Evolutionary conservation across 92 coral and sea anemone genomes (phyloP).

Genomic region (Porites lobata): DNA sequence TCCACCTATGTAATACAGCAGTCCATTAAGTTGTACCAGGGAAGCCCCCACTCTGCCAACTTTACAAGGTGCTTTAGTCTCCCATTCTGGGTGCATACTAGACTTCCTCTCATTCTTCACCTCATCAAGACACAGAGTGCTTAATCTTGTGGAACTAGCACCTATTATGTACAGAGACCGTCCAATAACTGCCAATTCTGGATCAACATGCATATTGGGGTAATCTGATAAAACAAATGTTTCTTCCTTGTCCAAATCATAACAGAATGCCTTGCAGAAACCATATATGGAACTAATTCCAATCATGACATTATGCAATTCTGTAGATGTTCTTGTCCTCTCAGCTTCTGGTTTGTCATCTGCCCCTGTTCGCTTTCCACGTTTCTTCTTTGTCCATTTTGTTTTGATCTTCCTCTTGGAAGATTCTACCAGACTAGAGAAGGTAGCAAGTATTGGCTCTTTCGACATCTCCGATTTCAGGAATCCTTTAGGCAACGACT

Average conservation of each 20-base stretch:
- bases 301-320: conserved; percentile 62
- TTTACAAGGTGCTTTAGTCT: conserved; percentile 62
- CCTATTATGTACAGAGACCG: conserved; percentile 80
- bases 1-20: conserved; percentile 85
- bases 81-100: conserved; percentile 66
- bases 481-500: conserved; percentile 60
- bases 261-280: conserved; percentile 78
- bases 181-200: conserved; percentile 69
- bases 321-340: conserved; percentile 67
- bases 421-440: neutral
- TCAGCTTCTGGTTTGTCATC: neutral
- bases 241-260: conserved; percentile 77
- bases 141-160: conserved; percentile 66
- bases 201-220: conserved; percentile 66
- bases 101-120: conserved; percentile 42
- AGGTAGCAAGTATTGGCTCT: conserved; percentile 50
- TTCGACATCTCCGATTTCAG: conserved; percentile 40
- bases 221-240: conserved; percentile 60
- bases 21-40: conserved; percentile 57
- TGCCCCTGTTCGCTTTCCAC: conserved; percentile 35
- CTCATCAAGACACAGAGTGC: conserved; percentile 64
- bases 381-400: conserved; percentile 30
- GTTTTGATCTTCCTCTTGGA: conserved; percentile 44
- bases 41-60: conserved; percentile 69
- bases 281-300: conserved; percentile 66